A percentile compares a stretch with the other conserved stretches of the same genome.
These are phyloP conservation scores for Megalops cyprinoides DNA, from an alignment of 2,797 vertebrate genomes.

Conservation along the genomic window DNA sequence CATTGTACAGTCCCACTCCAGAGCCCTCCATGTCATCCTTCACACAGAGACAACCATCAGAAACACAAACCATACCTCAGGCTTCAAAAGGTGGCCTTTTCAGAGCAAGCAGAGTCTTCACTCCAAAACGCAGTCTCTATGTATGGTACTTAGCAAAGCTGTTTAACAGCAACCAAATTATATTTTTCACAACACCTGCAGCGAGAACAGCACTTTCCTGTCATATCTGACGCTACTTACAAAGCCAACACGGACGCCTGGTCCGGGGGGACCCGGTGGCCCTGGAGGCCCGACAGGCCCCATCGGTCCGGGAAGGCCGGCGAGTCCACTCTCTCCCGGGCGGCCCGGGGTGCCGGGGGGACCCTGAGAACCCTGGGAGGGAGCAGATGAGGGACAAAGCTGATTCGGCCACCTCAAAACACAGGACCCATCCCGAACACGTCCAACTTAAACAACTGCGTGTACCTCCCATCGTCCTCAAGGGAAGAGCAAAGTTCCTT, in stretches of 20 bases:
- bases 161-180: no score
- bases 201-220: no score
- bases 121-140: not conserved
- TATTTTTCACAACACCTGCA: no score
- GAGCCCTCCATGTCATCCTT: conserved; percentile 96
- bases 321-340: conserved; percentile 79
- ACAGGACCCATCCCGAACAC: no score
- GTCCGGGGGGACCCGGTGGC: conserved; percentile 80
- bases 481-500: not conserved
- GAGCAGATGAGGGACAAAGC: not conserved
- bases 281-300: conserved; percentile 86
- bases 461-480: not conserved
- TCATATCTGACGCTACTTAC: conserved; percentile 73
- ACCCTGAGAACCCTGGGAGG: conserved; percentile 73
- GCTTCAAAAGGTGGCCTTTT: not conserved
- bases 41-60: conserved; percentile 37
- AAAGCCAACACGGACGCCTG: conserved; percentile 79
- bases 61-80: not conserved
- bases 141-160: no score
- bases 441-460: not conserved
- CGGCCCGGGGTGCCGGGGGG: conserved; percentile 70
- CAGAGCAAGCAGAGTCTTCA: not conserved
- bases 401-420: not conserved
- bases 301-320: conserved; percentile 86
- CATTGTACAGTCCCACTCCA: conserved; percentile 56